Percentiles rank a stretch among this genome's conserved stretches.
Evolutionary conservation across 2,797 vertebrate species (phyloP).

Genomic region (Acanthurus lineatus): DNA sequence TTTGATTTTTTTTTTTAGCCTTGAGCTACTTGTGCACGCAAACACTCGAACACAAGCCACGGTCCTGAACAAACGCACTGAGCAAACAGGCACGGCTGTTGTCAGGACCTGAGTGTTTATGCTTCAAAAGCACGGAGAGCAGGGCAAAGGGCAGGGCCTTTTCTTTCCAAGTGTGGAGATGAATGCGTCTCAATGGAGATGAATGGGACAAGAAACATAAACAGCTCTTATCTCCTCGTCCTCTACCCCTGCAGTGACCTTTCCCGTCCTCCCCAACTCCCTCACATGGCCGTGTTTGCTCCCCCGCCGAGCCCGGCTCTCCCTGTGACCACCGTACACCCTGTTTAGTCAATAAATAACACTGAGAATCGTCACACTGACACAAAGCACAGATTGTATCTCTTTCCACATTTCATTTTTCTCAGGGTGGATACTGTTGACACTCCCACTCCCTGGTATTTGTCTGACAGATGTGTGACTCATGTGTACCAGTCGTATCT

Average conservation of each 20-base stretch:
- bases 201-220: conserved; percentile 76
- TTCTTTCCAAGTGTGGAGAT: conserved; percentile 48
- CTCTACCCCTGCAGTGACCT: conserved; percentile 64
- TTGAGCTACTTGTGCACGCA: conserved; percentile 41
- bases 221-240: conserved; percentile 73
- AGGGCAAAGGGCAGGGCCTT: conserved; percentile 55
- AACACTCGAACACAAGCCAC: conserved; percentile 43
- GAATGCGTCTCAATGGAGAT: conserved; percentile 65
- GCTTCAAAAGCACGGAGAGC: conserved; percentile 37
- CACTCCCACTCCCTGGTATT: conserved; percentile 55
- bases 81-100: conserved; percentile 69
- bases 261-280: conserved; percentile 19
- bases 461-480: conserved; percentile 55
- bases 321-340: conserved; percentile 51
- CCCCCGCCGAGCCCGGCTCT: conserved; percentile 45
- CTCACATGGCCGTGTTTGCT: conserved; percentile 49
- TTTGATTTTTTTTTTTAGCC: conserved; percentile 37
- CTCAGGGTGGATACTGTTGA: conserved; percentile 44
- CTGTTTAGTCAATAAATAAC: conserved; percentile 66
- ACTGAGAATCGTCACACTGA: conserved; percentile 40
- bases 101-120: conserved; percentile 57
- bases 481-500: conserved; percentile 33
- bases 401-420: conserved; percentile 44
- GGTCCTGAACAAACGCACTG: conserved; percentile 68
- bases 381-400: conserved; percentile 64